Percentiles rank a stretch among this genome's conserved stretches.
Evolutionary conservation across 2,797 vertebrate species (phyloP).

Genomic region (Limosa lapponica): DNA sequence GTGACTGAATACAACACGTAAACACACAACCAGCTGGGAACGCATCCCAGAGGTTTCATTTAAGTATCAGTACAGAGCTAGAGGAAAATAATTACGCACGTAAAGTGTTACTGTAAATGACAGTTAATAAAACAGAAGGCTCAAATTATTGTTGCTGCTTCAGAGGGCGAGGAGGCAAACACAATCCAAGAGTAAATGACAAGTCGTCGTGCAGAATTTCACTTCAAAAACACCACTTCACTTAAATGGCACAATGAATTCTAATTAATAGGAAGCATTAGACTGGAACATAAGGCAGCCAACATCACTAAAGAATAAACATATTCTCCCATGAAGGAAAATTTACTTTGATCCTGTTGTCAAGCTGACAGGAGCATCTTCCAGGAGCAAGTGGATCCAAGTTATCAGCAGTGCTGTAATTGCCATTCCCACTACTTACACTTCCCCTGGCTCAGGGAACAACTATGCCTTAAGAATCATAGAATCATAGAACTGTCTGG

Average conservation of each 20-base stretch:
- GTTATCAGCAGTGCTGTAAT: background rate
- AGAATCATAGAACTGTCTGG: no score
- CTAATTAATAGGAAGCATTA: slow-evolving; percentile 37
- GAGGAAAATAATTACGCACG: background rate
- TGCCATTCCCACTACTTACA: background rate
- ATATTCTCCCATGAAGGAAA: background rate
- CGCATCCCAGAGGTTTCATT: slow-evolving; percentile 33
- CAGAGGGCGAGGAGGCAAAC: slow-evolving; percentile 14
- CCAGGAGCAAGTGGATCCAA: background rate
- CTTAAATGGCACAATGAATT: background rate
- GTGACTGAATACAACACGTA: background rate
- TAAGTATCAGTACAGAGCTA: background rate
- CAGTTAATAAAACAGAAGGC: slow-evolving; percentile 26
- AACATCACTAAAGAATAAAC: slow-evolving; percentile 40
- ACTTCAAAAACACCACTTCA: background rate
- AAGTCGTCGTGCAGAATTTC: background rate
- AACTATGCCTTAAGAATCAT: background rate
- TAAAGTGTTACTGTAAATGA: slow-evolving; percentile 8
- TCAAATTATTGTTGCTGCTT: slow-evolving; percentile 3
- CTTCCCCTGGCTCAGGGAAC: background rate
- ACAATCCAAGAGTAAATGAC: background rate
- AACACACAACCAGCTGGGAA: slow-evolving; percentile 37
- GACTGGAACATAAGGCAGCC: slow-evolving; percentile 22
- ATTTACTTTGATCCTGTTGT: slow-evolving; percentile 2
- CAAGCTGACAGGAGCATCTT: slow-evolving; percentile 5